Base-by-base conservation (phyloP, 2,888 invertebrate species). In the Cremastinae sp. region DNA sequence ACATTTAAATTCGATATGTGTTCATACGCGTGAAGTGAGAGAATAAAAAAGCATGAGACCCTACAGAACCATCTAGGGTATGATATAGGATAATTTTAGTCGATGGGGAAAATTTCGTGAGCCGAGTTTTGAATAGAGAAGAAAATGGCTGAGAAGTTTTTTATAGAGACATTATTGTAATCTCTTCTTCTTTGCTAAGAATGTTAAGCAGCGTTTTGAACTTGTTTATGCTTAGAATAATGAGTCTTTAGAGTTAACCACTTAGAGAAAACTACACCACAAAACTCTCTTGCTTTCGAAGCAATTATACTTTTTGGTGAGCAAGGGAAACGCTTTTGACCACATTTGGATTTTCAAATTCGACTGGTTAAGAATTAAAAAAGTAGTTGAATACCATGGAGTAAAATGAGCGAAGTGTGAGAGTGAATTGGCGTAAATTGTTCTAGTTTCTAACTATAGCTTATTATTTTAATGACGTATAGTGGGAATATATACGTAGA, bases 1-100 rank as follows among this genome's bases (percentile, higher is more conserved):
- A 83, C 83, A 86, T 87, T 83, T 83, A 83, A 84, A 86, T 85
- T 84, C 80, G 80, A 80, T 72, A 78, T 80, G 81, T 80, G 81
- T 80, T 75, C 39, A 64, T 58, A 39, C 39, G 51, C 56, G 37
- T 69, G 16, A 77, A 76, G 14, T 16, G 61, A 22, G 39, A 51
- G 12, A 51, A 18, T 37, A 10, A 51, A 45, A 39, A 47, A 43
- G 22, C 22, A 49, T n/a, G 47, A 20, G 51, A 35, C 35, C n/a
- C n/a, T n/a, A 41, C 28, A 43, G 22, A 41, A 49, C 43, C 10
- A 49, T 39, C 16, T 14, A 35, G 41, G 49, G n/a, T 8, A 22
- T 20, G 37, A n/a, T 39, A 53, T 78, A 59, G 75, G 82, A 82
- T 83, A 83, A 84, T 84, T 82, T 79, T 80, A 82, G 82, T 81